Conservation (phyloP, 2,113 vertebrate genomes). For the Corythoichthys haematopterus region DNA sequence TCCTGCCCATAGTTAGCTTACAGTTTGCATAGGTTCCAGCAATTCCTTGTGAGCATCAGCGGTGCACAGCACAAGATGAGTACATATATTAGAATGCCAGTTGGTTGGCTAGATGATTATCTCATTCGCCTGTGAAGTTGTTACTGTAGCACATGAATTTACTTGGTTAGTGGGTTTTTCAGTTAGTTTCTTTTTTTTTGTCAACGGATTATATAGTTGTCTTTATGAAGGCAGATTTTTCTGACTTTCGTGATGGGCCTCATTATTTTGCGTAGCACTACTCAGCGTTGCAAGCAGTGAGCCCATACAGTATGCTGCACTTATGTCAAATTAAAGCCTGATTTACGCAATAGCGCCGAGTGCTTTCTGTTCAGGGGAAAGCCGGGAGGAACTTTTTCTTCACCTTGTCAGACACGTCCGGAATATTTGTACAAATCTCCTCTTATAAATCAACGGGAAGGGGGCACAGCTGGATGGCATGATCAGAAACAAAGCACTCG, state of each 20-base stretch:
- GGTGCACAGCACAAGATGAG: too few relatives aligned
- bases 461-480: slow-evolving; percentile 42
- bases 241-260: not conserved
- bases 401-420: slow-evolving; percentile 40
- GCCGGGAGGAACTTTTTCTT: slow-evolving; percentile 46
- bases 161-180: too few relatives aligned
- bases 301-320: not conserved
- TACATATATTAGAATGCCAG: too few relatives aligned
- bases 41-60: too few relatives aligned
- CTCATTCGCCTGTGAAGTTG: too few relatives aligned
- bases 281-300: not conserved
- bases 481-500: slow-evolving; percentile 45
- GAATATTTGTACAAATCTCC: slow-evolving; percentile 51
- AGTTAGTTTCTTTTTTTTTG: not conserved
- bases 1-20: too few relatives aligned
- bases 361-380: slow-evolving; percentile 32
- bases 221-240: not conserved
- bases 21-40: too few relatives aligned
- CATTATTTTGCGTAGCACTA: not conserved
- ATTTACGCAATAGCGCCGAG: slow-evolving; percentile 14
- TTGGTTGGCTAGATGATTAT: too few relatives aligned
- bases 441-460: slow-evolving; percentile 69
- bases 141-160: too few relatives aligned
- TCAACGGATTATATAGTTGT: not conserved
- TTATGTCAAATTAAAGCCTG: slow-evolving; percentile 26